These are phyloP conservation scores for Megalurothrips usitatus DNA, from an alignment of 2,888 invertebrate genomes.

Conservation along the genomic window DNA sequence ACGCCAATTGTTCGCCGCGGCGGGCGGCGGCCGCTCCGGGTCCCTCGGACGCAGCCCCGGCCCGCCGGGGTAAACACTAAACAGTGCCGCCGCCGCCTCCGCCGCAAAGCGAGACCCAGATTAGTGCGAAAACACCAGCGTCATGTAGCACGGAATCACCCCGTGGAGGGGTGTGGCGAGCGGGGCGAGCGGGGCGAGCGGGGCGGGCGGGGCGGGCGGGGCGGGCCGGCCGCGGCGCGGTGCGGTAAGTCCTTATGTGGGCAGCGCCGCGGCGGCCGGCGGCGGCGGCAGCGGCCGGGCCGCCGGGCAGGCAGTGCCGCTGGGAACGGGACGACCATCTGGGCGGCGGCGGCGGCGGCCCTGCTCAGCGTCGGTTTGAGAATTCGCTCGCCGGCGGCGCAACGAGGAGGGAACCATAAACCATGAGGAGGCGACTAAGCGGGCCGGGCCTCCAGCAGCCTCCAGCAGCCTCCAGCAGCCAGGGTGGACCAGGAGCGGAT, in stretches of 20 bases:
- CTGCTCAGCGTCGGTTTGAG: background rate
- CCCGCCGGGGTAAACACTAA: background rate
- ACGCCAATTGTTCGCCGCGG: background rate
- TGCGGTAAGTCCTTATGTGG: slow-evolving; percentile 8
- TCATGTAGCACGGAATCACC: slow-evolving; percentile 21
- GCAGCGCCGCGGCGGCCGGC: slow-evolving; percentile 35
- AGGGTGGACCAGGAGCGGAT: too few relatives aligned
- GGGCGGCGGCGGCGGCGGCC: background rate
- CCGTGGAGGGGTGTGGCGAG: background rate
- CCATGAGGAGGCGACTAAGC: too few relatives aligned
- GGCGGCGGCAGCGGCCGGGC: slow-evolving; percentile 33
- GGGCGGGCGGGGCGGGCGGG: background rate
- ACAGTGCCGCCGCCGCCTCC: background rate
- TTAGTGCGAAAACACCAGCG: background rate
- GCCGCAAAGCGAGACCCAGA: background rate
- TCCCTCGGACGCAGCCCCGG: slow-evolving; percentile 1
- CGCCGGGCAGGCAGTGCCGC: slow-evolving; percentile 36
- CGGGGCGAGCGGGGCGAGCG: background rate
- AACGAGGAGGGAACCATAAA: too few relatives aligned
- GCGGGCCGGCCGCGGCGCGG: background rate
- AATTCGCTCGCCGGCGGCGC: background rate
- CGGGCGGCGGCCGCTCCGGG: background rate
- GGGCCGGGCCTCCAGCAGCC: too few relatives aligned
- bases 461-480: too few relatives aligned
- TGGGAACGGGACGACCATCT: background rate